Percentiles rank a stretch among this genome's conserved stretches.
These are phyloP conservation scores for Sinosuthora webbiana DNA, from an alignment of 2,113 vertebrate genomes.

Conservation along the genomic window DNA sequence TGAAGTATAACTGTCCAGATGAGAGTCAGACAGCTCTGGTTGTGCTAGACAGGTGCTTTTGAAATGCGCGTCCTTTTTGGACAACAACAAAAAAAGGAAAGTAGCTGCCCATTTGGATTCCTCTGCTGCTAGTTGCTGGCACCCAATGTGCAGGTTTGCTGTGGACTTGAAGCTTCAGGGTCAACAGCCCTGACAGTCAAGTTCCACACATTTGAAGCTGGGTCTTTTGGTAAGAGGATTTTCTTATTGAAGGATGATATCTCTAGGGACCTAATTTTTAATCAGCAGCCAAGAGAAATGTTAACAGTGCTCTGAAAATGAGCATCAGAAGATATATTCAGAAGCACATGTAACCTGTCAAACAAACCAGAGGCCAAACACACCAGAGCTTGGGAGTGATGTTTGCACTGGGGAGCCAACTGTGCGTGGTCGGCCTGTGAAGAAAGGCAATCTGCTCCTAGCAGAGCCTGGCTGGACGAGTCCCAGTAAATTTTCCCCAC, in stretches of 20 bases:
- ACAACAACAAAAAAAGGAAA: not conserved
- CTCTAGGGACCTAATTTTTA: slow-evolving; percentile 35
- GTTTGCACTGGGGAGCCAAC: slow-evolving; percentile 29
- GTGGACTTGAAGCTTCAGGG: not conserved
- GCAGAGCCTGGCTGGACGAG: not conserved
- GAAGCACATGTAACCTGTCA: slow-evolving; percentile 57
- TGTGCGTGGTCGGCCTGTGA: not conserved
- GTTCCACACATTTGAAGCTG: not conserved
- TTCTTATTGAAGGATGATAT: slow-evolving; percentile 1
- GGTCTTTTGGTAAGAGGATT: not conserved
- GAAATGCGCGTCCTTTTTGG: not conserved
- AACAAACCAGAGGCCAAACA: slow-evolving; percentile 45
- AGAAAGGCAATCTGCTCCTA: not conserved
- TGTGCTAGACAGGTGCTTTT: not conserved
- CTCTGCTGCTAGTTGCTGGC: not conserved
- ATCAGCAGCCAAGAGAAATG: slow-evolving; percentile 32
- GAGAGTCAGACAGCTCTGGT: not conserved
- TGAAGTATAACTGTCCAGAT: not conserved
- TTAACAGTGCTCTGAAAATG: slow-evolving; percentile 22
- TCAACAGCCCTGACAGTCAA: not conserved
- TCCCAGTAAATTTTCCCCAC: slow-evolving; percentile 15
- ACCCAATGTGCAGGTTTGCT: not conserved
- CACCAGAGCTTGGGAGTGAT: not conserved
- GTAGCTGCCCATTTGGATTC: not conserved
- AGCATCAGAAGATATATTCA: slow-evolving; percentile 50